A percentile compares a stretch with the other conserved stretches of the same genome.
These are phyloP conservation scores for Macrophya annulata DNA, from an alignment of 2,888 invertebrate species.

Conservation along the genomic window DNA sequence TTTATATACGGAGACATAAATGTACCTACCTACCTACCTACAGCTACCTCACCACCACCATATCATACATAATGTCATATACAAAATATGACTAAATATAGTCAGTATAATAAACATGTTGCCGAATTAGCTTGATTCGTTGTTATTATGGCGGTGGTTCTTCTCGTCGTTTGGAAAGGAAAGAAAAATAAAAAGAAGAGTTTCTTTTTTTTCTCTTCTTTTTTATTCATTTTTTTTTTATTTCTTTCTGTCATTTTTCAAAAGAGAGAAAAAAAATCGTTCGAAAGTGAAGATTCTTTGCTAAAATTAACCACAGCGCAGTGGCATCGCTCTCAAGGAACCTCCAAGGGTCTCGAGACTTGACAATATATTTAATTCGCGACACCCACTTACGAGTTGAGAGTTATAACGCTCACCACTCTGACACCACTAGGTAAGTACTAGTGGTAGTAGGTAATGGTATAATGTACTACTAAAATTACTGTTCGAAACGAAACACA, in stretches of 20 bases:
- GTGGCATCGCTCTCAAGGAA: slow-evolving; percentile 30
- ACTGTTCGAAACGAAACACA: slow-evolving; percentile 47
- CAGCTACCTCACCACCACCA: no score
- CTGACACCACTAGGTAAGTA: background rate
- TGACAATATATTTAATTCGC: slow-evolving; percentile 59
- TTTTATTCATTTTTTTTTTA: background rate
- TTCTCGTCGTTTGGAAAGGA: background rate
- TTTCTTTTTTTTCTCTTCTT: background rate
- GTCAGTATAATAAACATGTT: slow-evolving; percentile 15
- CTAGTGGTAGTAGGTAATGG: slow-evolving; percentile 1
- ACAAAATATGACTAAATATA: slow-evolving; percentile 29
- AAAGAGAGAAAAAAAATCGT: background rate
- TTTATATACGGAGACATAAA: slow-evolving; percentile 7
- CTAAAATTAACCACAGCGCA: slow-evolving; percentile 45
- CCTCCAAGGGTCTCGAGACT: slow-evolving; percentile 6
- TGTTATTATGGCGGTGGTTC: slow-evolving; percentile 3
- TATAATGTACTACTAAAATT: slow-evolving; percentile 29
- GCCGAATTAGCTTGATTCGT: slow-evolving; percentile 22
- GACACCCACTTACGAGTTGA: slow-evolving; percentile 64
- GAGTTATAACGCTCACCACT: slow-evolving; percentile 15
- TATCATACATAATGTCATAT: slow-evolving; percentile 29
- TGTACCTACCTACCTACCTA: background rate
- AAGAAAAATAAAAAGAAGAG: background rate
- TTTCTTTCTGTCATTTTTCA: background rate
- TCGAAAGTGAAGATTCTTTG: slow-evolving; percentile 17